Evolutionary conservation across 2,113 vertebrate species (phyloP), one percentile per base, ranked within the genome.

Genomic region (Nycticebus coucang): DNA sequence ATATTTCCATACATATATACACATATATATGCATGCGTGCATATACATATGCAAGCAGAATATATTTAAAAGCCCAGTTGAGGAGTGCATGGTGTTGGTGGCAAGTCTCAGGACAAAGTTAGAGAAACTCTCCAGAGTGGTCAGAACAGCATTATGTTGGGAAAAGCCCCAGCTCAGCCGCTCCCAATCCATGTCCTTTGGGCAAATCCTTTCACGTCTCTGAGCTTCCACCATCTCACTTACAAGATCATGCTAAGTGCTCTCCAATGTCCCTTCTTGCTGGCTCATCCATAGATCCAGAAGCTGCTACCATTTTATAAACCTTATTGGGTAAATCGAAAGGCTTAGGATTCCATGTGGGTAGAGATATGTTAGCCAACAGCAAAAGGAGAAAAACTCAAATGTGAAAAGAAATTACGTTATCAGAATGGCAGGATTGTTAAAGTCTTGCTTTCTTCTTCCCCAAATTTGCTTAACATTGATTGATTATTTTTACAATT

Each of bases 291-390:
- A 62, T 45, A 35, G 26, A 26, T 66, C 35, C 33, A 37, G 35
- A 93, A 94, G 33, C 35, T 75, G 41, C 33, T 19, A 94, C 15
- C 18, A 71, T n/a, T 89, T 68, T 93, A 57, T 68, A 90, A 91
- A 84, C 74, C 62, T 74, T 75, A 82, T 17, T 89, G 55, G 11
- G 19, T 75, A 88, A 79, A 45, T 21, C 41, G 68, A 78, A 94
- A 91, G 59, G 86, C 78, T 69, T 78, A 91, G 22, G 53, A 89
- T 91, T 88, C 41, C 82, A 83, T 64, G 12, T 41, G 14, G 64
- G 60, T 64, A 90, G 53, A 93, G 93, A 64, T 57, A 77, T 5
- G 24, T 60, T 87, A 93, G 57, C 50, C 87, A 94, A 94, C 14
- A 45, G 50, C n/a, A 87, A 71, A 90, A 79, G 57, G 19, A 33